These are phyloP conservation scores for Hipposideros armiger DNA, from an alignment of 2,113 vertebrate species.

Conservation along the genomic window DNA sequence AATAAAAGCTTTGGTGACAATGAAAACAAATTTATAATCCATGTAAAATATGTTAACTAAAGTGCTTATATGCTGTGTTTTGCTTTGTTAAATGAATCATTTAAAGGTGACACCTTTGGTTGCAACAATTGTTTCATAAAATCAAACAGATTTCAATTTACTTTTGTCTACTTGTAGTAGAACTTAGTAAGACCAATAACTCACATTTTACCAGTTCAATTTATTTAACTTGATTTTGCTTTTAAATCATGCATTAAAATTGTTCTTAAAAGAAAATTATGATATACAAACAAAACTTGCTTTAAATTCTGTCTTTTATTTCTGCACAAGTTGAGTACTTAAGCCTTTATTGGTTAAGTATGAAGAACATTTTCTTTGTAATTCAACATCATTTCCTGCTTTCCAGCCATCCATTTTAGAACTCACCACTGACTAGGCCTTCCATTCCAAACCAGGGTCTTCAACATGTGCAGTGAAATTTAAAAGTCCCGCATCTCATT, in stretches of 20 bases:
- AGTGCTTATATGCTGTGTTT: background rate
- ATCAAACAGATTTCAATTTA: slow-evolving; percentile 25
- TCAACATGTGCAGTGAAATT: background rate
- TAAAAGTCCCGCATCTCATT: background rate
- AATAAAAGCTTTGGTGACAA: background rate
- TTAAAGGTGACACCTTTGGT: background rate
- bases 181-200: background rate
- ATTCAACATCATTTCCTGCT: background rate
- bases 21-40: background rate
- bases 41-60: background rate
- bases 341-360: background rate
- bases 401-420: background rate
- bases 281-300: background rate
- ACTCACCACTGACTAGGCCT: background rate
- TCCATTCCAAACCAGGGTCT: background rate
- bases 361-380: background rate
- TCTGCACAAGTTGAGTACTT: background rate
- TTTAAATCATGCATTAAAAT: background rate
- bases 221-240: slow-evolving; percentile 1
- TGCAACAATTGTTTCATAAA: background rate
- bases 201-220: background rate
- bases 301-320: background rate
- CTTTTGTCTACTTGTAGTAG: background rate
- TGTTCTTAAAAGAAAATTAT: background rate
- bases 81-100: slow-evolving; percentile 9